These are phyloP conservation scores for Ictalurus furcatus DNA, from an alignment of 2,113 vertebrate species.

Conservation along the genomic window DNA sequence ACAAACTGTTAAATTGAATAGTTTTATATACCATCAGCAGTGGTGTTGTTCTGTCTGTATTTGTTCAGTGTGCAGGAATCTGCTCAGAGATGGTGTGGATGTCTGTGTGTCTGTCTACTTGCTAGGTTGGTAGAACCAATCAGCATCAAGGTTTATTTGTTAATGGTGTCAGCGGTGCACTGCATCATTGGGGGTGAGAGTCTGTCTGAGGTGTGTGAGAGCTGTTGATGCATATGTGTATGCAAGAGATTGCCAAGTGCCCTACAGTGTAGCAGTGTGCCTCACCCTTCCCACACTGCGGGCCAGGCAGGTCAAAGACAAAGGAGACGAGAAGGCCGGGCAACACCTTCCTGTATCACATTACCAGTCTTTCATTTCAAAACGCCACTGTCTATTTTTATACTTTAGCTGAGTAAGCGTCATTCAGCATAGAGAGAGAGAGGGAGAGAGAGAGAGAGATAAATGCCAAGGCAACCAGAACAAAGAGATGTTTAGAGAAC, in stretches of 20 bases:
- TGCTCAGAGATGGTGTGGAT: background rate
- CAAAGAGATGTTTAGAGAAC: constrained; percentile 29
- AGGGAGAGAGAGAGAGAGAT: background rate
- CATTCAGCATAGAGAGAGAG: background rate
- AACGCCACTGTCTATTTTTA: constrained; percentile 66
- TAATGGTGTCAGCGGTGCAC: constrained; percentile 17
- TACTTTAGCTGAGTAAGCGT: constrained; percentile 56
- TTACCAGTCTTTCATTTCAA: constrained; percentile 65
- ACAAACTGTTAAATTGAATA: background rate
- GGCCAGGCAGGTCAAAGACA: constrained; percentile 66
- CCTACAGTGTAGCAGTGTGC: constrained; percentile 64
- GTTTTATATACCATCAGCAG: background rate
- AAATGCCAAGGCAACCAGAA: constrained; percentile 16
- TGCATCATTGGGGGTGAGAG: background rate
- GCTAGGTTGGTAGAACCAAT: constrained; percentile 1
- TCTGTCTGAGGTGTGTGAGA: background rate
- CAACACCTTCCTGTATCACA: constrained; percentile 68
- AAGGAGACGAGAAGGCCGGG: constrained; percentile 66
- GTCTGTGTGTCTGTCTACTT: constrained; percentile 2
- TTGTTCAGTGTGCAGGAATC: constrained; percentile 20
- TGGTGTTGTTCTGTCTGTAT: background rate
- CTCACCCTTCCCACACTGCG: constrained; percentile 56
- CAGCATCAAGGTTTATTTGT: constrained; percentile 18
- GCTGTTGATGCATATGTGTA: background rate
- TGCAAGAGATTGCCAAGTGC: constrained; percentile 57